Evolutionary conservation across 2,888 invertebrate species (phyloP), one percentile per base, ranked within the genome.

Genomic region (Anthrax anthrax): DNA sequence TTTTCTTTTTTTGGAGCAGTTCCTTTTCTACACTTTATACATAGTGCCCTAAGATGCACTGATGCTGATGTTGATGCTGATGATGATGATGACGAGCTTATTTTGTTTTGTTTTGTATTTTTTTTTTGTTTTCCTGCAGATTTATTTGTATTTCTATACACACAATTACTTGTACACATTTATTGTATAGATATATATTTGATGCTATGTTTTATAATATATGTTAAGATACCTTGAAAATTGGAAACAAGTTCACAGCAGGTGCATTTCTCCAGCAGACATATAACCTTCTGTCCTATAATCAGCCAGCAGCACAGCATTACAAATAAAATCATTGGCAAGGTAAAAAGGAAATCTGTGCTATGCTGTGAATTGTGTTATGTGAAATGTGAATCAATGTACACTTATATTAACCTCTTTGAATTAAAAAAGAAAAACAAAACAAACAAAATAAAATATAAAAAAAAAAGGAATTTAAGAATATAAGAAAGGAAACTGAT

Each of bases 181-280:
- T 4, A 23, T 23, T 39, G 3, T 39, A 14, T 8, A 23, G 23
- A 8, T 23, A 23, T 8, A 23, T 23, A 8, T 23, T 4, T 23
- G 23, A 23, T 23, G 23, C 23, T 4, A 23, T 23, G 23, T n/a
- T n/a, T n/a, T n/a, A n/a, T n/a, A n/a, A n/a, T n/a, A n/a, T n/a
- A 23, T 23, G 23, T 32, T 38, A 17, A 27, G 36, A 36, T 42
- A 37, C 36, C 34, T 43, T 47, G 44, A 37, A 47, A 47, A 47
- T 47, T 50, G 48, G 47, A 50, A 50, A 50, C 50, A 50, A 50
- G 46, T 46, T 46, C 50, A 48, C 50, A 50, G 50, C 50, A 50
- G 50, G 50, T 50, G 50, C 48, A 48, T 48, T 50, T 48, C 46
- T 40, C 42, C 29, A 12, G 13, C 29, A 32, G 29, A 16, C 9